Percentiles rank a stretch among this genome's conserved stretches.
phyloP scores from a whole-genome alignment of 2,113 vertebrate genomes.

The Vulpes lagopus region DNA sequence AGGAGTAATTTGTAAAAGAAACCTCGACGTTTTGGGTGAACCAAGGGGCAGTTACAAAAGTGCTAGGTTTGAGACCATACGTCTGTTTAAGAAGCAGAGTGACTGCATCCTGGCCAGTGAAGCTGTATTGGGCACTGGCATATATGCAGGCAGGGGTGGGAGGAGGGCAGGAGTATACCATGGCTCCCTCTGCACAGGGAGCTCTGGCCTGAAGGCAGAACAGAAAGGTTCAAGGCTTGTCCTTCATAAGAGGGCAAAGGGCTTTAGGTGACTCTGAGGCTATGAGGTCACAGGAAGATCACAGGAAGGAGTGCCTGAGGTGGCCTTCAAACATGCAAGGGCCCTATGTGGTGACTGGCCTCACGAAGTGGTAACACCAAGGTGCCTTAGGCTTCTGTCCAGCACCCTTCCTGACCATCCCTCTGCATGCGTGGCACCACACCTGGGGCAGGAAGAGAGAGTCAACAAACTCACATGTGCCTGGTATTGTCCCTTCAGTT shows the following conservation, averaged over 20 bases:
- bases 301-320: not conserved
- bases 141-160: too few relatives aligned
- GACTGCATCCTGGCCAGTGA: not conserved
- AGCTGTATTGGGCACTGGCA: not conserved
- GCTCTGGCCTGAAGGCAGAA: not conserved
- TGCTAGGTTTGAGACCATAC: not conserved
- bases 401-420: not conserved
- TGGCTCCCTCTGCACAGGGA: not conserved
- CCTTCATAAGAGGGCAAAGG: not conserved
- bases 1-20: slow-evolving; percentile 44
- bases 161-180: too few relatives aligned
- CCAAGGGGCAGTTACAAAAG: slow-evolving; percentile 20
- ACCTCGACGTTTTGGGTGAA: slow-evolving; percentile 21
- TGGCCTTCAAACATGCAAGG: not conserved
- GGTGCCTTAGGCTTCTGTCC: not conserved
- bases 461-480: not conserved
- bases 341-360: not conserved
- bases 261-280: not conserved
- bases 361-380: not conserved
- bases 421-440: not conserved
- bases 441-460: not conserved
- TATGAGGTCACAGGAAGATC: not conserved
- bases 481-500: not conserved
- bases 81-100: not conserved
- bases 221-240: not conserved